phyloP scores from a whole-genome alignment of 92 coral and sea anemone species.

The Anthopleura xanthogrammica region DNA sequence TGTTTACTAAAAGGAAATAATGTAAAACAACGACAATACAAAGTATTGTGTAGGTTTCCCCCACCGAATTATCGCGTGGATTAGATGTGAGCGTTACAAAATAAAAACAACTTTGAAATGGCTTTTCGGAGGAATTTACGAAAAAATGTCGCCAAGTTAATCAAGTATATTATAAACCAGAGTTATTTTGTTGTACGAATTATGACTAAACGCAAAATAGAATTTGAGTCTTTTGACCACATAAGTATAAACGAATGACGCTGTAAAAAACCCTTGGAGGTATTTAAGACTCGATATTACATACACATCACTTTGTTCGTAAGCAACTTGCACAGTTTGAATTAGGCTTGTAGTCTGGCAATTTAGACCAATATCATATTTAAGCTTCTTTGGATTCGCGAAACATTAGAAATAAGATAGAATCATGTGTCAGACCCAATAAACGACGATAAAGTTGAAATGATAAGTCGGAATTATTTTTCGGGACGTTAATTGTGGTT shows the following conservation, averaged over 20 bases:
- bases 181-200: not conserved
- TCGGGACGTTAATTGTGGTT: not conserved
- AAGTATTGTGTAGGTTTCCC: no score
- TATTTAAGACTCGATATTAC: not conserved
- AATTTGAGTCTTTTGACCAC: constrained; percentile 3
- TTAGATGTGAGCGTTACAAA: not conserved
- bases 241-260: not conserved
- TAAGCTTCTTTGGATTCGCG: not conserved
- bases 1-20: no score
- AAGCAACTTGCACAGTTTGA: not conserved
- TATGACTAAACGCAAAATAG: not conserved
- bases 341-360: not conserved
- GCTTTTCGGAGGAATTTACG: not conserved
- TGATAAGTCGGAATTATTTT: not conserved
- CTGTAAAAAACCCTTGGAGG: not conserved
- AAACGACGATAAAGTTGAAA: not conserved
- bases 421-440: not conserved
- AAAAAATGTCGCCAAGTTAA: not conserved
- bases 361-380: not conserved
- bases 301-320: not conserved
- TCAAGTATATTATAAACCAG: not conserved
- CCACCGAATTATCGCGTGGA: not conserved
- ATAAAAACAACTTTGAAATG: not conserved
- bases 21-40: not conserved
- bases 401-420: not conserved